Evolutionary conservation across 2,888 invertebrate genomes (phyloP).

Genomic region (Lathronympha strigana): DNA sequence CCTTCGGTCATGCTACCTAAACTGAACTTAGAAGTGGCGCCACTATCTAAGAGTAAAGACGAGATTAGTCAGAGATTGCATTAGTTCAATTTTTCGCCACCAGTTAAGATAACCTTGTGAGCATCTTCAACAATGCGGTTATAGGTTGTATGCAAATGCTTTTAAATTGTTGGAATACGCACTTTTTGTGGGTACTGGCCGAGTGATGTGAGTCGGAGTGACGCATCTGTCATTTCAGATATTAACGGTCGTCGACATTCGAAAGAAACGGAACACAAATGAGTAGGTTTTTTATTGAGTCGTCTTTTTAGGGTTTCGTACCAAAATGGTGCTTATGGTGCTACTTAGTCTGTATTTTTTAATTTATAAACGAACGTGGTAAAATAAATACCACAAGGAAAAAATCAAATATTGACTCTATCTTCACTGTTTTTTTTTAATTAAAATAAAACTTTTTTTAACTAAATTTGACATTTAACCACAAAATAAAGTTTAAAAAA

Average conservation of each 20-base stretch:
- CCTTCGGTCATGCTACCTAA: conserved; percentile 48
- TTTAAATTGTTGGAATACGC: conserved; percentile 65
- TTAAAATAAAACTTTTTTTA: no score
- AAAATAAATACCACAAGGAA: no score
- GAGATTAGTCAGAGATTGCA: neutral
- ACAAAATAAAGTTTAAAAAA: no score
- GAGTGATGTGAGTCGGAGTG: conserved; percentile 57
- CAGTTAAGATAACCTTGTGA: conserved; percentile 47
- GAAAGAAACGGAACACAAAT: conserved; percentile 62
- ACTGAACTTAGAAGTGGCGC: conserved; percentile 15
- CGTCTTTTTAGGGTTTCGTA: conserved; percentile 49
- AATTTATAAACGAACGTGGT: no score
- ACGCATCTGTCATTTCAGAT: conserved; percentile 81
- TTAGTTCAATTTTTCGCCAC: conserved; percentile 31
- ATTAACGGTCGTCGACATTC: conserved; percentile 73
- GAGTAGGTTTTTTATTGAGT: conserved; percentile 62
- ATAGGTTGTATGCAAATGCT: conserved; percentile 75
- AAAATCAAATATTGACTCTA: no score
- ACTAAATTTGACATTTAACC: no score
- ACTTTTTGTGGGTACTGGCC: conserved; percentile 58
- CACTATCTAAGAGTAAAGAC: neutral
- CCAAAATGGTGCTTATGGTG: no score
- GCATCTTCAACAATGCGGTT: conserved; percentile 53
- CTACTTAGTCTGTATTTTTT: no score
- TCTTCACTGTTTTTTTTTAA: no score